Conservation (phyloP, 2,888 invertebrate genomes). For the Ferrisia virgata region DNA sequence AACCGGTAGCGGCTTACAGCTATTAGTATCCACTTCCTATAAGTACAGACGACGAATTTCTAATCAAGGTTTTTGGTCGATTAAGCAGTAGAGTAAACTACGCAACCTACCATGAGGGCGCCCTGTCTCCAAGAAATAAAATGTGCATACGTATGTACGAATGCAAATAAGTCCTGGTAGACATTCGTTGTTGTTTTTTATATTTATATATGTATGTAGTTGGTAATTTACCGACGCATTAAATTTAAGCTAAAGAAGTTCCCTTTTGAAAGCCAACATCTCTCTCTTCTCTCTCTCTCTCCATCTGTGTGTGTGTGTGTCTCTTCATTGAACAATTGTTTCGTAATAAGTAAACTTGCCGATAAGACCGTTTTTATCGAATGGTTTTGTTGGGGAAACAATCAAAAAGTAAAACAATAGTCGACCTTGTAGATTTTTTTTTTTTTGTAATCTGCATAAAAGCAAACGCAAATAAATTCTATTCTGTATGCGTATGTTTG, state of each 20-base stretch:
- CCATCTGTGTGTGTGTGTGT: no score
- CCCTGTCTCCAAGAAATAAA: no score
- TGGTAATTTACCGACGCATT: constrained; percentile 33
- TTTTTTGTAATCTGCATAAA: constrained; percentile 24
- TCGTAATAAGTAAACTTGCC: constrained; percentile 8
- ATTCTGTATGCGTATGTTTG: neutral
- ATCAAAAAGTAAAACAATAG: constrained; percentile 28
- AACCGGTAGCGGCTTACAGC: no score
- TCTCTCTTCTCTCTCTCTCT: no score
- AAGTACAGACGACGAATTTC: neutral
- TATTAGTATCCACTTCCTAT: no score
- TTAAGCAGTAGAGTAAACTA: neutral
- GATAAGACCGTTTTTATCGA: constrained; percentile 6
- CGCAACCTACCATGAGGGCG: neutral
- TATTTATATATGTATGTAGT: no score
- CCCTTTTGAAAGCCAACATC: constrained; percentile 12
- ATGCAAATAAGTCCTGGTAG: neutral
- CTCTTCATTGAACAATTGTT: constrained; percentile 11
- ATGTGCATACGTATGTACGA: neutral
- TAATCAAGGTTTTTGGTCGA: neutral
- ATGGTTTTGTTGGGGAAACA: neutral
- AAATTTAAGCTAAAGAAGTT: constrained; percentile 21
- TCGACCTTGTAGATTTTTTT: constrained; percentile 13
- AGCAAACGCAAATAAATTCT: constrained; percentile 4
- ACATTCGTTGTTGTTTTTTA: neutral